Evolutionary conservation across 2,797 vertebrate species (phyloP).

Genomic region (Nyctibius grandis): DNA sequence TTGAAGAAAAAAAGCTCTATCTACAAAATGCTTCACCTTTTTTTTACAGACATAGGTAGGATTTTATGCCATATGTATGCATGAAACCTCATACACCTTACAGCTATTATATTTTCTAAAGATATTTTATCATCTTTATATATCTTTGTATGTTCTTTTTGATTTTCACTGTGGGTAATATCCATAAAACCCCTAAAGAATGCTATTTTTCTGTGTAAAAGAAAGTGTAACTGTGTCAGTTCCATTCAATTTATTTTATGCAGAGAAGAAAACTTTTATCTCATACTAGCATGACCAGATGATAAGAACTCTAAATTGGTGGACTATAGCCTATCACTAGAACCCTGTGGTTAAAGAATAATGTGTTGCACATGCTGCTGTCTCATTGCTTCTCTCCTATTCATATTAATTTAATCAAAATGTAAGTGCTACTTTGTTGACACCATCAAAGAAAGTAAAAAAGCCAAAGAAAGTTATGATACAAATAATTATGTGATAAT

Average conservation of each 20-base stretch:
- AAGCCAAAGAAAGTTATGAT: constrained; percentile 9
- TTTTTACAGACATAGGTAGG: neutral
- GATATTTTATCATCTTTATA: neutral
- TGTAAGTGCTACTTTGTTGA: constrained; percentile 30
- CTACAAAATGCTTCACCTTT: neutral
- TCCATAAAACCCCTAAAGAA: neutral
- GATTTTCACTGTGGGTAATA: neutral
- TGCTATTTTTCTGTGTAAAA: constrained; percentile 22
- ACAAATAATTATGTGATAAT: neutral
- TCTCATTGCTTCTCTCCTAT: constrained; percentile 48
- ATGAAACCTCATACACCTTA: neutral
- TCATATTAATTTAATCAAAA: constrained; percentile 58
- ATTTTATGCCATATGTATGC: neutral
- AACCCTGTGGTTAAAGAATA: constrained; percentile 26
- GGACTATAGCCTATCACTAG: constrained; percentile 43
- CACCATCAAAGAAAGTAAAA: constrained; percentile 35
- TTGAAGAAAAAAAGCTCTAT: neutral
- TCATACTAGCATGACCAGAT: neutral
- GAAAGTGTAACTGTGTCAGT: neutral
- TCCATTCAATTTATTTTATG: constrained; percentile 34
- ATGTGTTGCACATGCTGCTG: constrained; percentile 14
- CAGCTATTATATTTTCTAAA: neutral
- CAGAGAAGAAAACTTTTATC: constrained; percentile 37
- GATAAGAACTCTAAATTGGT: constrained; percentile 61
- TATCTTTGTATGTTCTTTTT: neutral